Conservation (phyloP, 2,888 invertebrate genomes). For the Thereva nobilitata region DNA sequence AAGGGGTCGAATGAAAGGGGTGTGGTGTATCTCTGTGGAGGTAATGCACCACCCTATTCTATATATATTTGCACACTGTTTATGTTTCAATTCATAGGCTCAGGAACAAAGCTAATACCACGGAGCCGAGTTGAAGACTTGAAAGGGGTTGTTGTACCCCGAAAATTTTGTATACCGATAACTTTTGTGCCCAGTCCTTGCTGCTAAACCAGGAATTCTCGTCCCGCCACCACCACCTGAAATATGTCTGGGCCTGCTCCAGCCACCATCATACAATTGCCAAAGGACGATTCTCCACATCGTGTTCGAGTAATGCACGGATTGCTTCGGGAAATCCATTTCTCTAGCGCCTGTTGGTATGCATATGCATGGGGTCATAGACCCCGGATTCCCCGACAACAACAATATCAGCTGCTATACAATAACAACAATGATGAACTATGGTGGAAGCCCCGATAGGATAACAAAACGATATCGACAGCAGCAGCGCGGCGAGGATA, state of each 20-base stretch:
- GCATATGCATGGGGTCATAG: conserved; percentile 35
- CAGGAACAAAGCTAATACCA: neutral
- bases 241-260: no score
- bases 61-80: neutral
- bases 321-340: conserved; percentile 1
- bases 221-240: no score
- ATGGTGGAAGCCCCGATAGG: conserved; percentile 3
- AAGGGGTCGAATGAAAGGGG: neutral
- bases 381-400: conserved; percentile 33
- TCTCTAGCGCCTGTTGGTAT: conserved; percentile 24
- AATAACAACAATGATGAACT: conserved; percentile 29
- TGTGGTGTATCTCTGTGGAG: conserved; percentile 9
- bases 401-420: conserved; percentile 39
- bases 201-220: no score
- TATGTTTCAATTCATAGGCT: neutral
- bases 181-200: no score
- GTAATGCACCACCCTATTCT: neutral
- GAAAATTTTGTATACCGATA: no score
- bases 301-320: conserved; percentile 23
- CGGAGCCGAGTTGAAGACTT: no score
- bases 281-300: neutral
- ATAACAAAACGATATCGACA: conserved; percentile 30
- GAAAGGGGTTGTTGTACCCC: no score
- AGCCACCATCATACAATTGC: no score
- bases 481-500: conserved; percentile 3